A percentile compares a stretch with the other conserved stretches of the same genome.
phyloP scores from a whole-genome alignment of 1,140 invertebrate genomes.

The Drosophila murphyi region DNA sequence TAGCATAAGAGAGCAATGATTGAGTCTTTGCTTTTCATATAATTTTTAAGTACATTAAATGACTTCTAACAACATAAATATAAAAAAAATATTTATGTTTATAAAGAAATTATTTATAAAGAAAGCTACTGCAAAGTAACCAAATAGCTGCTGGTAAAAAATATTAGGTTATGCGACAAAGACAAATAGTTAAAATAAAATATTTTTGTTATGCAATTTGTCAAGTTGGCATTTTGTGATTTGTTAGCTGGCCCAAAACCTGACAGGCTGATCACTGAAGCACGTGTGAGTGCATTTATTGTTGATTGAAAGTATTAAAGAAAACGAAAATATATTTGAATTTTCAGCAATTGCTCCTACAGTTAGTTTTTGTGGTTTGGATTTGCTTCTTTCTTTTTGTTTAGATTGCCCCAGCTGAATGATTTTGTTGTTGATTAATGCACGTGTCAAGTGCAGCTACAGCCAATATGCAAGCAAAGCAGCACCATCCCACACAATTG shows the following conservation, averaged over 20 bases:
- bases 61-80: too few species aligned
- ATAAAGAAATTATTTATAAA: background rate
- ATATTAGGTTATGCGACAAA: background rate
- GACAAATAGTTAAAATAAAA: constrained; percentile 3
- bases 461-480: constrained; percentile 1
- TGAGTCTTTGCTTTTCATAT: background rate
- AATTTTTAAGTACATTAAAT: too few species aligned
- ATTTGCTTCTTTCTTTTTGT: constrained; percentile 3
- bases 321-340: constrained; percentile 33
- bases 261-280: background rate
- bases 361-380: constrained; percentile 6
- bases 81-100: background rate
- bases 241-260: constrained; percentile 3
- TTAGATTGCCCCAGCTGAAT: constrained; percentile 3
- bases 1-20: too few species aligned
- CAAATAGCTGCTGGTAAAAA: background rate
- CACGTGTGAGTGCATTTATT: constrained; percentile 1
- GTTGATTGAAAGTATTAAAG: constrained; percentile 1
- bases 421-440: constrained; percentile 60
- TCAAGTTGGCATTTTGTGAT: constrained; percentile 21
- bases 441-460: constrained; percentile 42
- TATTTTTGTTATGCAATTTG: background rate
- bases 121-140: background rate
- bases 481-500: background rate
- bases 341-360: constrained; percentile 19